phyloP scores from a whole-genome alignment of 2,797 vertebrate species.

The Enteromius viviparus region DNA sequence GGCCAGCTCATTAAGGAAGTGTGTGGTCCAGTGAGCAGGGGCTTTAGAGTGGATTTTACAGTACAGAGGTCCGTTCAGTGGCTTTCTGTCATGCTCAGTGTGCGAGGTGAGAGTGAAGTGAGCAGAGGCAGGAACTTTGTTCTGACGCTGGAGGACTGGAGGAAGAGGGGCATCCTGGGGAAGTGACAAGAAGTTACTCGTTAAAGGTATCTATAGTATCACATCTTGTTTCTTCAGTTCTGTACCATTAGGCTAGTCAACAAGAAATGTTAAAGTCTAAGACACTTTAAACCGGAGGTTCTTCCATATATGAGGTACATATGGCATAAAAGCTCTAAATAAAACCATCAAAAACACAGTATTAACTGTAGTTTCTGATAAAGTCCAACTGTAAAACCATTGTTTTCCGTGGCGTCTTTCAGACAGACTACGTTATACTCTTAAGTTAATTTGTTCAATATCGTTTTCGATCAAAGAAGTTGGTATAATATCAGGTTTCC shows the following conservation, averaged over 20 bases:
- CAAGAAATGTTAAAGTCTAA: background rate
- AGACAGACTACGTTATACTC: background rate
- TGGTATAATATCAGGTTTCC: background rate
- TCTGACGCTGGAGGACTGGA: slow-evolving; percentile 42
- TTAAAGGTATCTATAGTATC: background rate
- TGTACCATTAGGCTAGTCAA: background rate
- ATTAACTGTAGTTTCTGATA: background rate
- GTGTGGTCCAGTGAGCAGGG: slow-evolving; percentile 57
- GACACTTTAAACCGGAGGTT: background rate
- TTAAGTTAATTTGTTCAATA: background rate
- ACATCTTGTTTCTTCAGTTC: background rate
- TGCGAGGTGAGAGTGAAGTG: slow-evolving; percentile 47
- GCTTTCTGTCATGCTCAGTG: slow-evolving; percentile 47
- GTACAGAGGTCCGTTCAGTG: slow-evolving; percentile 35
- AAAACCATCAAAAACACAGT: background rate
- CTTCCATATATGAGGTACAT: background rate
- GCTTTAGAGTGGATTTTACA: slow-evolving; percentile 52
- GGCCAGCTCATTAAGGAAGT: slow-evolving; percentile 54
- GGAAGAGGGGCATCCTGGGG: slow-evolving; percentile 52
- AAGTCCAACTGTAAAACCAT: background rate
- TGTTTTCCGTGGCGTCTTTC: background rate
- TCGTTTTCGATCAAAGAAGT: background rate
- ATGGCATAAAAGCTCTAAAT: background rate
- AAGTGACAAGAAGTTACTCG: background rate
- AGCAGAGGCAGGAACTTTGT: background rate